Evolutionary conservation across 2,113 vertebrate species (phyloP).

Genomic region (Sisor rabdophorus): DNA sequence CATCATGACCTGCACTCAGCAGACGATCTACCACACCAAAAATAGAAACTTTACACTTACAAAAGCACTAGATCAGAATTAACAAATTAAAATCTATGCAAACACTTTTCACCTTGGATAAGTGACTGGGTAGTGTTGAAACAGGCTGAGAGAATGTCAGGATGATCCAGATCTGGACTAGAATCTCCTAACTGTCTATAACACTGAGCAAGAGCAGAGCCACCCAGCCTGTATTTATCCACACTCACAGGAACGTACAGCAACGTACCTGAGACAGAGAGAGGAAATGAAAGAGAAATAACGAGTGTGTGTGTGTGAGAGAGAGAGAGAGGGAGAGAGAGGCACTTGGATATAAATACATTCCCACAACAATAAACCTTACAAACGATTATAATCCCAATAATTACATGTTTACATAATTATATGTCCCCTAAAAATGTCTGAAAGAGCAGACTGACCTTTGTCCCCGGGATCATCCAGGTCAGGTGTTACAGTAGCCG

Average conservation of each 20-base stretch:
- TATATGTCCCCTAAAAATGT: slow-evolving; percentile 20
- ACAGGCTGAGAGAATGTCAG: slow-evolving; percentile 68
- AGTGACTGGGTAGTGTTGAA: slow-evolving; percentile 81
- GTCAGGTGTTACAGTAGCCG: slow-evolving; percentile 86
- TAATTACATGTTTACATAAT: too few relatives aligned
- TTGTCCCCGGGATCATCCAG: slow-evolving; percentile 78
- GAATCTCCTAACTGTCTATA: slow-evolving; percentile 81
- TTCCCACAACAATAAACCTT: slow-evolving; percentile 5
- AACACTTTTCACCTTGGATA: slow-evolving; percentile 65
- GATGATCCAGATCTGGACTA: slow-evolving; percentile 80
- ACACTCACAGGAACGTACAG: slow-evolving; percentile 78
- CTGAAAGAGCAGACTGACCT: slow-evolving; percentile 62
- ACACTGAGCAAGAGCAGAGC: slow-evolving; percentile 86
- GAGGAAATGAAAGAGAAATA: neutral
- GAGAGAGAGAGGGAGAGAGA: slow-evolving; percentile 22
- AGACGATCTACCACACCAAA: slow-evolving; percentile 62
- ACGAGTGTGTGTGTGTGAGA: slow-evolving; percentile 43
- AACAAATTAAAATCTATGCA: neutral
- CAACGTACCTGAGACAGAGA: slow-evolving; percentile 67
- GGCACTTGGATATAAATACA: too few relatives aligned
- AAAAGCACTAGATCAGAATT: neutral
- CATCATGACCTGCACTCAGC: slow-evolving; percentile 84
- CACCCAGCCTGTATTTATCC: slow-evolving; percentile 77
- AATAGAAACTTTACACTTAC: neutral
- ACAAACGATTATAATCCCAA: too few relatives aligned